Evolutionary conservation across 2,113 vertebrate species (phyloP).

Genomic region (Turdus rufiventris): DNA sequence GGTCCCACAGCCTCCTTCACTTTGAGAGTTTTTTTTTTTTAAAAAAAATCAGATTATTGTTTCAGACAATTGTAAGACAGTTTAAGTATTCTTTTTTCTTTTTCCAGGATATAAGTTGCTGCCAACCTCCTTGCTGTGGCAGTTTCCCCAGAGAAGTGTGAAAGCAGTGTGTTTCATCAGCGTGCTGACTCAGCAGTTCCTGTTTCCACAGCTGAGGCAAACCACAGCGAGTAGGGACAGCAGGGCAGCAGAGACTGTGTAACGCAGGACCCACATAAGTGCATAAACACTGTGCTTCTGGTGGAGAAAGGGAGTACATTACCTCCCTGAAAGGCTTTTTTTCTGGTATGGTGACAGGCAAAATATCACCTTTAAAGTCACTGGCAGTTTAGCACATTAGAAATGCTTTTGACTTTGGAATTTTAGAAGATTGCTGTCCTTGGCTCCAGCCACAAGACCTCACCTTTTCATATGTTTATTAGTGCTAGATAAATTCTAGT

Average conservation of each 20-base stretch:
- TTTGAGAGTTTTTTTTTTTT: neutral
- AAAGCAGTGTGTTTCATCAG: slow-evolving; percentile 1
- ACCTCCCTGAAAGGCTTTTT: neutral
- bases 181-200: slow-evolving; percentile 37
- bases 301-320: neutral
- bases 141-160: neutral
- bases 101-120: neutral
- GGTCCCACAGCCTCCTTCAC: neutral
- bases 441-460: neutral
- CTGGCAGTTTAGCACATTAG: neutral
- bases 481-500: neutral
- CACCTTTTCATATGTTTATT: neutral
- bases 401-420: neutral
- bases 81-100: neutral
- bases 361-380: neutral
- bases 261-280: neutral
- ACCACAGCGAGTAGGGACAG: neutral
- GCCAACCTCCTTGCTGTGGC: neutral
- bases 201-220: slow-evolving; percentile 55
- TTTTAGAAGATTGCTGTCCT: neutral
- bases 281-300: neutral
- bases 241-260: neutral
- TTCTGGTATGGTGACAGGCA: neutral
- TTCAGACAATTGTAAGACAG: neutral
- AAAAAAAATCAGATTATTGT: neutral